These are phyloP conservation scores for Chydorus sphaericus DNA, from an alignment of 2,888 invertebrate species.

Conservation along the genomic window DNA sequence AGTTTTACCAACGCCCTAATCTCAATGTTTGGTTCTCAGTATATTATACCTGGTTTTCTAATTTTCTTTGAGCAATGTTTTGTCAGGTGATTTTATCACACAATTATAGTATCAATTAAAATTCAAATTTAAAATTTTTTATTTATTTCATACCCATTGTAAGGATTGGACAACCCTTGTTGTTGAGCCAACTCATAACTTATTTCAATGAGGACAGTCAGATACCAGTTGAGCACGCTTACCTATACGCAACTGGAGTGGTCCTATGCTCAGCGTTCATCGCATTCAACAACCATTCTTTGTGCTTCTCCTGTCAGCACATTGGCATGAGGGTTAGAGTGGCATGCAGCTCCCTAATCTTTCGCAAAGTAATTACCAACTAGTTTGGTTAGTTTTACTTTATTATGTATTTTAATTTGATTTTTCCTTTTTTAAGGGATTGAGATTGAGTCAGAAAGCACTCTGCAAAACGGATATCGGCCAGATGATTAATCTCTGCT, in stretches of 20 bases:
- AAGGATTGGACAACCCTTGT: slow-evolving; percentile 51
- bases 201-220: slow-evolving; percentile 43
- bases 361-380: slow-evolving; percentile 50
- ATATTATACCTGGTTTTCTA: slow-evolving; percentile 31
- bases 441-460: slow-evolving; percentile 63
- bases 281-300: slow-evolving; percentile 58
- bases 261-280: slow-evolving; percentile 56
- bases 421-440: slow-evolving; percentile 43
- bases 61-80: slow-evolving; percentile 31
- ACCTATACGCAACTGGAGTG: slow-evolving; percentile 56
- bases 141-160: too few species aligned
- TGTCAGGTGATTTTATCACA: slow-evolving; percentile 23
- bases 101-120: neutral
- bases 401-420: neutral
- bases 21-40: slow-evolving; percentile 32
- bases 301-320: slow-evolving; percentile 40
- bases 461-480: slow-evolving; percentile 76
- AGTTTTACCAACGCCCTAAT: slow-evolving; percentile 33
- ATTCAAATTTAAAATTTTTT: too few species aligned
- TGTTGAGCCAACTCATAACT: slow-evolving; percentile 46
- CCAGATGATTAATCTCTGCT: slow-evolving; percentile 85
- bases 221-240: slow-evolving; percentile 43
- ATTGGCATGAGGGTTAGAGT: slow-evolving; percentile 65
- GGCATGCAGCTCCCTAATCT: slow-evolving; percentile 65
- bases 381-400: neutral